Base-by-base conservation (phyloP, 2,888 invertebrate genomes). In the Lithophane ornitopus region DNA sequence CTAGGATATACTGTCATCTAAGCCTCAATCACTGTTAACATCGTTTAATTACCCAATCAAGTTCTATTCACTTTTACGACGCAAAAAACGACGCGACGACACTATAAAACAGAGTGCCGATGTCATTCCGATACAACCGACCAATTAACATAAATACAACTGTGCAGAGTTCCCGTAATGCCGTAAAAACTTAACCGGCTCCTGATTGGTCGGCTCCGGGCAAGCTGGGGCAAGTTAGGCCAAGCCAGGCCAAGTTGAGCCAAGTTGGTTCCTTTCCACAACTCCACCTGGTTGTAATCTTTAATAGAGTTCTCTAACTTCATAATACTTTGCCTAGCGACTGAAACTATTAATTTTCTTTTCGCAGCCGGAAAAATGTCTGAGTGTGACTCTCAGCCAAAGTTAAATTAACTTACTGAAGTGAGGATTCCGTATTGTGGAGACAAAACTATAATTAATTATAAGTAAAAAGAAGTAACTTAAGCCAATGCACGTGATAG, bases 341-440 rank as follows among this genome's bases (percentile, higher is more conserved):
- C 88, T 92, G 87, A 89, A 93, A 94, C 91, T 93, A 94, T 93
- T 93, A 91, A 93, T 94, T 93, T 93, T 90, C 92, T 92, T 92
- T 92, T 90, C 86, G 88, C 90, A 88, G 82, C 87, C 88, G 88
- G 89, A 91, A 91, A 91, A 91, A 91, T 92, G 86, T 90, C 87
- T 81, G 86, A 84, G 84, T 91, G 88, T 89, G 89, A 90, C 89
- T 87, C 88, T 67, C 80, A 89, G 76, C 58, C 67, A 49, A 77
- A 80, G 90, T 89, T 87, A 87, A 84, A 85, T 89, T 89, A 82
- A 85, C 85, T 87, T 85, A 82, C 82, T 56, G 81, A 87, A 85
- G 84, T 61, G 80, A 83, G 75, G 78, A 81, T 89, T 86, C 81
- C 81, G 69, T 78, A 80, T 74, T 75, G 58, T 78, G 61, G 65